Conservation (phyloP, 2,888 invertebrate species). For the Chironomus tentans region DNA sequence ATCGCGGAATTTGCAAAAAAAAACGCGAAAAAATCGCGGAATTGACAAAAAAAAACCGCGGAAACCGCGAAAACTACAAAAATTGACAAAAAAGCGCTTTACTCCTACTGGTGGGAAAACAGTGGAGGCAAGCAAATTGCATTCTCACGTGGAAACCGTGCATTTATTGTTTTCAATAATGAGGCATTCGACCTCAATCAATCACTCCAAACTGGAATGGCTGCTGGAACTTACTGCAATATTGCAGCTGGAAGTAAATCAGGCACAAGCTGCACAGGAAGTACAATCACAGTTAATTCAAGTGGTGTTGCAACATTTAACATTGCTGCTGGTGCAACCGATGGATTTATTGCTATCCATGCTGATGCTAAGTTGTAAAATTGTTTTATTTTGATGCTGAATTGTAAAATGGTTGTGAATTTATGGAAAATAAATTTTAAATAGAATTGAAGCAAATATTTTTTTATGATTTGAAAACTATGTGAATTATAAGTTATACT, state of each 20-base stretch:
- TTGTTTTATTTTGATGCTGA: neutral
- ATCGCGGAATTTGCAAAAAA: no score
- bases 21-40: no score
- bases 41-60: no score
- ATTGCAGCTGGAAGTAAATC: conserved; percentile 51
- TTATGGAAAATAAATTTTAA: no score
- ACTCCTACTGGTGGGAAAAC: conserved; percentile 79
- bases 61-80: no score
- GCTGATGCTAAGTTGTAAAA: conserved; percentile 31
- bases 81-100: no score
- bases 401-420: conserved; percentile 30
- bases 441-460: no score
- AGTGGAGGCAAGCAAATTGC: conserved; percentile 62
- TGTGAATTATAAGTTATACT: no score
- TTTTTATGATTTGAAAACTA: no score
- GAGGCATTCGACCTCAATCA: conserved; percentile 43
- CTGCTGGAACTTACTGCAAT: conserved; percentile 59
- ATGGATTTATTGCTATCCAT: conserved; percentile 1
- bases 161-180: conserved; percentile 60
- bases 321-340: neutral
- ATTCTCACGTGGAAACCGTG: conserved; percentile 61
- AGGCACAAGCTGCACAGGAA: conserved; percentile 48
- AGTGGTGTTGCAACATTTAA: conserved; percentile 47
- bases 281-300: conserved; percentile 49
- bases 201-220: conserved; percentile 45